Percentiles rank a stretch among this genome's conserved stretches.
Evolutionary conservation across 2,797 vertebrate genomes (phyloP).

Genomic region (Podarcis siculus): DNA sequence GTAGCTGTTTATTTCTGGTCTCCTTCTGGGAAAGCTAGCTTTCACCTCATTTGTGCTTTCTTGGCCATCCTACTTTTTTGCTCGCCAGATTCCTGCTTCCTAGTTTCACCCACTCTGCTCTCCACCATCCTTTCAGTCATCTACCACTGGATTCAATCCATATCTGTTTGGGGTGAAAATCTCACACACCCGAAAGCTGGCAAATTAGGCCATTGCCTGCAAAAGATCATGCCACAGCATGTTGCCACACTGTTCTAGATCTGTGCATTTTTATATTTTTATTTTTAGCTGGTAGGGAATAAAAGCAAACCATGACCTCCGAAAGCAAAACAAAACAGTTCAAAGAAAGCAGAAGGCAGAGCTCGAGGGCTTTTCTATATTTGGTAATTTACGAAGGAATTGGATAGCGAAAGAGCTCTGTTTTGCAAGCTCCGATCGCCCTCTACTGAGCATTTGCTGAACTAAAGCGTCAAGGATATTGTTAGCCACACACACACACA

Average conservation of each 20-base stretch:
- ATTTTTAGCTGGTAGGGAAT: background rate
- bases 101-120: background rate
- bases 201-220: background rate
- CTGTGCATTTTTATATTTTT: background rate
- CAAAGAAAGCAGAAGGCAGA: background rate
- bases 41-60: background rate
- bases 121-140: background rate
- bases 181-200: background rate
- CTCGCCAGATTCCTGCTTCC: background rate
- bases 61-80: background rate
- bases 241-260: background rate
- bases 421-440: slow-evolving; percentile 10
- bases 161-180: background rate
- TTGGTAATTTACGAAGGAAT: background rate
- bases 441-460: slow-evolving; percentile 20
- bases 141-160: background rate
- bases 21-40: background rate
- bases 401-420: background rate
- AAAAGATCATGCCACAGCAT: background rate
- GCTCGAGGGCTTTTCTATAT: background rate
- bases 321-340: background rate
- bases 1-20: background rate
- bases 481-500: too few relatives aligned
- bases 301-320: background rate
- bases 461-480: background rate